Conservation (phyloP, 2,797 vertebrate genomes). For the Xenops minutus region DNA sequence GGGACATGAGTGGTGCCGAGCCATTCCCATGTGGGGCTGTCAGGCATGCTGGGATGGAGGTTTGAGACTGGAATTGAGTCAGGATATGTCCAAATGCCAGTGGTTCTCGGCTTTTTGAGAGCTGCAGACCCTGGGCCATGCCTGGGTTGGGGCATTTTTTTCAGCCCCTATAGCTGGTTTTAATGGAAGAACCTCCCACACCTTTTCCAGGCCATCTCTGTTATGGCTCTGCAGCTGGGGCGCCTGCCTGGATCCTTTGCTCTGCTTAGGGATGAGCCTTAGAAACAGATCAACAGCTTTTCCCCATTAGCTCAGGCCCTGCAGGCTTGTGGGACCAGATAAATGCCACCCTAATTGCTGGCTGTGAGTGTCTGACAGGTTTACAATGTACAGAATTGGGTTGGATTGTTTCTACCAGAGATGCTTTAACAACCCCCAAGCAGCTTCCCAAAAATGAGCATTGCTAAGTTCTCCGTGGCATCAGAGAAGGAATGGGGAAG, state of each 20-base stretch:
- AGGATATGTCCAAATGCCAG: accelerated
- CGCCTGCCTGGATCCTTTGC: background rate
- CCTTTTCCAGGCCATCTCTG: background rate
- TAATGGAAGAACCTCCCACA: background rate
- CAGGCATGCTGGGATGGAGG: background rate
- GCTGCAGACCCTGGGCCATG: too few species aligned
- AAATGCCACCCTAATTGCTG: background rate
- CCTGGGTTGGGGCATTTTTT: background rate
- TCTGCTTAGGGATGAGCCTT: background rate
- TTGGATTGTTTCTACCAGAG: background rate
- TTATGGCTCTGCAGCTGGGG: accelerated
- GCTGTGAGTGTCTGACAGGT: background rate
- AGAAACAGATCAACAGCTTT: background rate
- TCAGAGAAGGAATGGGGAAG: background rate
- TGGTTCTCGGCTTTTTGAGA: background rate
- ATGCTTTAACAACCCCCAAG: background rate
- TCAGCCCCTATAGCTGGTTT: background rate
- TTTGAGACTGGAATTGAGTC: accelerated
- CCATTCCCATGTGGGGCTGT: background rate
- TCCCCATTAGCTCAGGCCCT: background rate
- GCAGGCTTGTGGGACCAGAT: background rate
- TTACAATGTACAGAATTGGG: background rate
- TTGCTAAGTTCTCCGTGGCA: accelerated
- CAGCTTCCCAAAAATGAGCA: background rate
- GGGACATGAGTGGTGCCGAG: accelerated